phyloP scores from a whole-genome alignment of 1,140 invertebrate genomes.

The Chrysopa pallens region DNA sequence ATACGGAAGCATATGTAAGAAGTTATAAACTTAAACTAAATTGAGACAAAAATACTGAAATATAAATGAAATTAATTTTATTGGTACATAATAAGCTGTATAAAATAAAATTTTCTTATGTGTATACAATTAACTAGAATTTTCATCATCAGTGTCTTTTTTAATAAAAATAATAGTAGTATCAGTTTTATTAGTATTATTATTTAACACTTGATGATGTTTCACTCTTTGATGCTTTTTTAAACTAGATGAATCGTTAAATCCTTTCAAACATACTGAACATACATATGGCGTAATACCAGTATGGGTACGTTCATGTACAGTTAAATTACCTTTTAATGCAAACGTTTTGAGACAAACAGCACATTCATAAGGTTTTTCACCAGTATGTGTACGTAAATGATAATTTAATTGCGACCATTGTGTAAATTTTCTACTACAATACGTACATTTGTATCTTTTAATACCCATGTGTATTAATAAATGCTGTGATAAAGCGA shows the following conservation, averaged over 20 bases:
- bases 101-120: no score
- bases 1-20: no score
- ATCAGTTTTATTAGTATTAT: no score
- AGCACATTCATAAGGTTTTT: not conserved
- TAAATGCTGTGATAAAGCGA: not conserved
- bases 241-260: not conserved
- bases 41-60: no score
- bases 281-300: not conserved
- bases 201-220: no score
- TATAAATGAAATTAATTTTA: no score
- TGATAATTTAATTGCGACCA: not conserved
- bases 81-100: no score
- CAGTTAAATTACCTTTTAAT: not conserved
- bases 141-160: no score
- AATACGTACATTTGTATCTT: not conserved
- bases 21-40: no score
- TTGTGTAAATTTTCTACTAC: slow-evolving; percentile 17
- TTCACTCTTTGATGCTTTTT: not conserved
- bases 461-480: not conserved
- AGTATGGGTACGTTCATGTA: not conserved
- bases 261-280: not conserved
- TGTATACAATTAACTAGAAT: no score
- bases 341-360: not conserved
- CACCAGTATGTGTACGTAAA: not conserved
- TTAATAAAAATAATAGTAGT: no score